A percentile compares a stretch with the other conserved stretches of the same genome.
Evolutionary conservation across 1,140 invertebrate species (phyloP).

Genomic region (Drosophila gunungcola): DNA sequence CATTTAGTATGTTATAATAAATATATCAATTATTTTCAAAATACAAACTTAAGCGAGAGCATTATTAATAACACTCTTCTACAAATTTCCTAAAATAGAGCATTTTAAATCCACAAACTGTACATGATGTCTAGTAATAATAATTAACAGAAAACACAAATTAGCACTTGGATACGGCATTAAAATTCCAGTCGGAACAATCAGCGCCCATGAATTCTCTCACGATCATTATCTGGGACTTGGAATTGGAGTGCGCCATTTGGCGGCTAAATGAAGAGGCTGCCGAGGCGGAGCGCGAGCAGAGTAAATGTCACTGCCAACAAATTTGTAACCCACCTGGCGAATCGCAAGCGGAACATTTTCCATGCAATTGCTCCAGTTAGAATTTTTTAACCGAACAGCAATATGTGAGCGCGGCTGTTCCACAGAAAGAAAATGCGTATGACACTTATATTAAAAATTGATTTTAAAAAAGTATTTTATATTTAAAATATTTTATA

Average conservation of each 20-base stretch:
- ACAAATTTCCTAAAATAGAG: too few species aligned
- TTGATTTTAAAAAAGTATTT: too few species aligned
- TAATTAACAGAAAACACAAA: slow-evolving; percentile 71
- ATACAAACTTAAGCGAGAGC: too few species aligned
- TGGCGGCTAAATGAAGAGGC: slow-evolving; percentile 47
- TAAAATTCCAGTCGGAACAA: slow-evolving; percentile 69
- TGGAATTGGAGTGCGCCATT: slow-evolving; percentile 47
- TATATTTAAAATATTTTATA: too few species aligned
- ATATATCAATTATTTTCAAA: too few species aligned
- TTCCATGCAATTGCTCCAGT: slow-evolving; percentile 59
- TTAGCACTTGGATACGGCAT: slow-evolving; percentile 66
- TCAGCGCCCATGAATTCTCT: slow-evolving; percentile 64
- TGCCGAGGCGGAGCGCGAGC: slow-evolving; percentile 22
- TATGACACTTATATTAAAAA: not conserved
- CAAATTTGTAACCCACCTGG: slow-evolving; percentile 61
- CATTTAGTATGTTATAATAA: too few species aligned
- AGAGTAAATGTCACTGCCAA: slow-evolving; percentile 71
- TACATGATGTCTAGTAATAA: slow-evolving; percentile 20
- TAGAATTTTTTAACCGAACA: slow-evolving; percentile 71
- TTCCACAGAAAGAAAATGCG: not conserved
- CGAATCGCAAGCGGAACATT: not conserved
- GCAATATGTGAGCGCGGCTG: slow-evolving; percentile 37
- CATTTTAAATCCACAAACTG: too few species aligned
- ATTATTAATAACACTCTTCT: too few species aligned
- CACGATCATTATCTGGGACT: slow-evolving; percentile 71